Conservation (phyloP, 2,797 vertebrate species). For the Orientallactaga sibirica region DNA sequence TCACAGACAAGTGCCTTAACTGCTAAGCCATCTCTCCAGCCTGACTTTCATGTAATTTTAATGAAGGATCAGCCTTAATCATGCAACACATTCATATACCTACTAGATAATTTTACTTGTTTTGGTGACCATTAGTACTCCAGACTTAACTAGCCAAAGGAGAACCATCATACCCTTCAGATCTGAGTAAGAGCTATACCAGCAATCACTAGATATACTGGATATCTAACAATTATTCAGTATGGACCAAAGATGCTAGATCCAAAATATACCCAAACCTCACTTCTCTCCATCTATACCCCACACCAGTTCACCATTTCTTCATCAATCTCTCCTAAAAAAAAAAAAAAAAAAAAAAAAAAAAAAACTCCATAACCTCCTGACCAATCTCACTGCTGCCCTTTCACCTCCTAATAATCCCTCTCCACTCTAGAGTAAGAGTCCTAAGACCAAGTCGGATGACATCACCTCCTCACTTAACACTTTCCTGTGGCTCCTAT, state of each 20-base stretch:
- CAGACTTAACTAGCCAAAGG: background rate
- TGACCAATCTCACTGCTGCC: background rate
- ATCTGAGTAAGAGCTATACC: background rate
- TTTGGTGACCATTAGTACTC: background rate
- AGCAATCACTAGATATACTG: background rate
- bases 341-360: no score
- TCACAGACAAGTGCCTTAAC: no score
- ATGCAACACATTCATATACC: background rate
- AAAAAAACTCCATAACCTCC: background rate
- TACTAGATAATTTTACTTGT: background rate
- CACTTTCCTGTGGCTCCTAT: background rate
- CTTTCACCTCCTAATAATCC: background rate
- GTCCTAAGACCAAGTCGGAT: background rate
- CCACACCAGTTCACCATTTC: background rate
- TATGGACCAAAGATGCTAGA: background rate
- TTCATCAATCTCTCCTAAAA: background rate
- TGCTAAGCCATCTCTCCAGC: no score
- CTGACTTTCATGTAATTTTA: background rate
- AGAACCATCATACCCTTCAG: background rate
- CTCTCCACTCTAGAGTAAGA: background rate
- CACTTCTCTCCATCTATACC: background rate
- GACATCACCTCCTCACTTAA: background rate
- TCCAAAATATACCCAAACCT: background rate
- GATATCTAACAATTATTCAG: background rate
- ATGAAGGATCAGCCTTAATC: constrained; percentile 7